Evolutionary conservation across 1,140 invertebrate species (phyloP).

Genomic region (Megalonaias nervosa): DNA sequence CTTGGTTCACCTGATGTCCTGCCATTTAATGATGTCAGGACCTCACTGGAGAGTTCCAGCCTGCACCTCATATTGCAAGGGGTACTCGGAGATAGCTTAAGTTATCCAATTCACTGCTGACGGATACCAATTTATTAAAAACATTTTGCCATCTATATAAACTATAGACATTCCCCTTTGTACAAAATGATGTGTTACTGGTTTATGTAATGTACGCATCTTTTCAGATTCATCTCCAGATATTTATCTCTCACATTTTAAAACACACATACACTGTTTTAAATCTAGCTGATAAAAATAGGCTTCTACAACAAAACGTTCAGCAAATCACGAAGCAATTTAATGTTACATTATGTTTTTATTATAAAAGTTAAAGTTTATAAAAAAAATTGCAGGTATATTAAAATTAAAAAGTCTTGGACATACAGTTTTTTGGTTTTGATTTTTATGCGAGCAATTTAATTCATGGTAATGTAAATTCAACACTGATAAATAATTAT

Average conservation of each 20-base stretch:
- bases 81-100: not conserved
- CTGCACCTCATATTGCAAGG: conserved; percentile 20
- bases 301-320: too few species aligned
- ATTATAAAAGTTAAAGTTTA: too few species aligned
- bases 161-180: not conserved
- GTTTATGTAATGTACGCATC: not conserved
- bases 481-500: too few species aligned
- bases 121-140: not conserved
- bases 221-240: not conserved
- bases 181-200: not conserved
- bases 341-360: too few species aligned
- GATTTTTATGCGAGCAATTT: too few species aligned
- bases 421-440: too few species aligned
- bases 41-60: not conserved
- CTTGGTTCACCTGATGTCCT: not conserved
- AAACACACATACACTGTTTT: not conserved
- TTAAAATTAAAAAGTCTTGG: too few species aligned
- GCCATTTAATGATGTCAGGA: conserved; percentile 19
- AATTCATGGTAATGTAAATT: too few species aligned
- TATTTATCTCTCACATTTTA: not conserved
- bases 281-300: too few species aligned
- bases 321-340: too few species aligned
- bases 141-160: not conserved
- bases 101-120: too few species aligned
- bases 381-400: too few species aligned